Evolutionary conservation across 1,140 invertebrate genomes (phyloP), one percentile per base, ranked within the genome.

Genomic region (Drosophila bocqueti): DNA sequence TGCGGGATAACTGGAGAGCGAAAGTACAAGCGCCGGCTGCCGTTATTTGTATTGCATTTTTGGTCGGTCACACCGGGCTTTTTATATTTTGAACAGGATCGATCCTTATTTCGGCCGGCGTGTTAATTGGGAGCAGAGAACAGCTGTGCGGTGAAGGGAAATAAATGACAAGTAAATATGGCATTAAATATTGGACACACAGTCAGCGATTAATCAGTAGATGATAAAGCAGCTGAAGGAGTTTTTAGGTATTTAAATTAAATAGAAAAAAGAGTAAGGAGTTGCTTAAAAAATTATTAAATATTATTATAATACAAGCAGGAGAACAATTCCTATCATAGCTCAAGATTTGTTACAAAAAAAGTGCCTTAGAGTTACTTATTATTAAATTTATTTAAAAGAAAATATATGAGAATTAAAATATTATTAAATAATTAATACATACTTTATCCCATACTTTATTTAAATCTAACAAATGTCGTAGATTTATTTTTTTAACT

Each of bases 21-120:
- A 13, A 31, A 42, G 49, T 65, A 65, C 18, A 46, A 46, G 54
- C 62, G 72, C 71, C 81, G 84, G 84, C 84, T 90, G 85, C 74
- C 84, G 61, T 84, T 90, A 81, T 90, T 89, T 81, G 79, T 76
- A 71, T 50, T 91, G 86, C 85, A 90, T 81, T 89, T 84, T 80
- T 86, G 81, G 74, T 90, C 46, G 34, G 21, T 11, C 54, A 76
- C 85, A 81, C 79, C 78, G 73, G 78, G 79, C 74, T 85, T 85
- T 85, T 50, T 73, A 2, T 36, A 13, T 38, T 38, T 38, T 13
- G 21, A 24, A 31, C n/a, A 29, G 18, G 31, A 34, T 62, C 31
- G 26, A n/a, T 47, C 31, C 42, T 61, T 24, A 43, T 29, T 18
- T 29, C 16, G 46, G 63, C 79, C 58, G 65, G 79, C 84, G 73